These are phyloP conservation scores for Aphidoletes aphidimyza DNA, from an alignment of 2,888 invertebrate species.

Conservation along the genomic window DNA sequence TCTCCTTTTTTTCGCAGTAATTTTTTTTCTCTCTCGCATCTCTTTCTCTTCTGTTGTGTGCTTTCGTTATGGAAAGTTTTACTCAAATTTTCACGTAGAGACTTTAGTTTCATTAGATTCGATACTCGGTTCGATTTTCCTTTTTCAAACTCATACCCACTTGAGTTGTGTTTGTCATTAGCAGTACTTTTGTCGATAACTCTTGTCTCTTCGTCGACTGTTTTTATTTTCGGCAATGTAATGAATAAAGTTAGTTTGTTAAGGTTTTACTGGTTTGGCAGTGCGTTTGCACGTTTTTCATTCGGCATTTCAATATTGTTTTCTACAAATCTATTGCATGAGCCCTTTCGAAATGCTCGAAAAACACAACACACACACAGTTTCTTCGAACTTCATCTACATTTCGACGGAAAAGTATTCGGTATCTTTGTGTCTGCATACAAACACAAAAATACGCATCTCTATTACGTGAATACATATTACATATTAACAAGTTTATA, in stretches of 20 bases:
- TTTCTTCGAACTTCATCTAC: not conserved
- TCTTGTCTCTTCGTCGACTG: too few relatives aligned
- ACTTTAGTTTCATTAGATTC: not conserved
- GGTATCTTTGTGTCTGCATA: not conserved
- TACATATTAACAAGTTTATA: constrained; percentile 49
- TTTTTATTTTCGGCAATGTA: not conserved
- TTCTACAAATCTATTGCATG: constrained; percentile 17
- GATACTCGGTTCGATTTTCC: not conserved
- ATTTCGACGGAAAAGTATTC: constrained; percentile 16
- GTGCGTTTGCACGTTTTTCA: constrained; percentile 8
- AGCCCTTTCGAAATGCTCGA: not conserved
- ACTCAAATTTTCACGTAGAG: not conserved
- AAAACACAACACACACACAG: too few relatives aligned
- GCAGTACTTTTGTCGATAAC: constrained; percentile 4
- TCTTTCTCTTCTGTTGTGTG: not conserved
- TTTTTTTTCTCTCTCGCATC: not conserved
- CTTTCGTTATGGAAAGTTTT: not conserved
- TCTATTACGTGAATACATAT: constrained; percentile 42
- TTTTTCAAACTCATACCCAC: not conserved
- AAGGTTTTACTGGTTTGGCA: not conserved
- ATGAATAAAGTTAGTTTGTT: constrained; percentile 26
- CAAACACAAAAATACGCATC: not conserved
- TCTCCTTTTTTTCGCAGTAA: not conserved
- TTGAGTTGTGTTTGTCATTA: not conserved
- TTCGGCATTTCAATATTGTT: constrained; percentile 14